Evolutionary conservation across 2,888 invertebrate genomes (phyloP), one percentile per base, ranked within the genome.

Genomic region (Tuberolachnus salignus): DNA sequence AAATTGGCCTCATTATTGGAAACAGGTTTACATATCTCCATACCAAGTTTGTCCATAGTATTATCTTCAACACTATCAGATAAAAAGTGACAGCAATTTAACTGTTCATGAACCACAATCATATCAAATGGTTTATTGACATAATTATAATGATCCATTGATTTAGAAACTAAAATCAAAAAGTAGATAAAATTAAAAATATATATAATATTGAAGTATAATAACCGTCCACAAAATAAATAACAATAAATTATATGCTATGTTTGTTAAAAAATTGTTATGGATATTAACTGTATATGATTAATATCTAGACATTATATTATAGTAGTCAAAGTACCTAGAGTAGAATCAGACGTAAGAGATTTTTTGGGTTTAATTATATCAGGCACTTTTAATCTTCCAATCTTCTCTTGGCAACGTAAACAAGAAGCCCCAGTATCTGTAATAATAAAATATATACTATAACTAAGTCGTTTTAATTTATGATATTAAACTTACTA

Each of bases 131-230:
- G 78, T 51, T 59, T 69, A 61, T 78, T 42, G 51, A 42, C 11
- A 21, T 78, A 69, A 44, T 69, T 61, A 67, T 78, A 69, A 61
- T 51, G 49, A 59, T 78, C 67, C 69, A 78, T 51, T 59, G 69
- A 61, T 59, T 57, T 78, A 21, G 78, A 78, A 59, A 78, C 78
- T 78, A n/a, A 78, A 78, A 78, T 67, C 0, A 78, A 78, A 78
- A 72, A 59, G 46, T 21, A 63, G 21, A 26, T 26, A 10, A 4
- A 19, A 53, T 19, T 70, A 42, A 21, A 53, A 19, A 11, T 44
- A 34, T 34, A 34, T 34, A n/a, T 34, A 34, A 3, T 34, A 34
- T 34, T 34, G 34, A 4, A 6, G 34, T 34, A 4, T 6, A 34
- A 4, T 34, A 6, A 6, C 6, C 6, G 34, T 34, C 34, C 34